phyloP scores from a whole-genome alignment of 1,140 invertebrate genomes.

The Drosophila prosaltans region DNA sequence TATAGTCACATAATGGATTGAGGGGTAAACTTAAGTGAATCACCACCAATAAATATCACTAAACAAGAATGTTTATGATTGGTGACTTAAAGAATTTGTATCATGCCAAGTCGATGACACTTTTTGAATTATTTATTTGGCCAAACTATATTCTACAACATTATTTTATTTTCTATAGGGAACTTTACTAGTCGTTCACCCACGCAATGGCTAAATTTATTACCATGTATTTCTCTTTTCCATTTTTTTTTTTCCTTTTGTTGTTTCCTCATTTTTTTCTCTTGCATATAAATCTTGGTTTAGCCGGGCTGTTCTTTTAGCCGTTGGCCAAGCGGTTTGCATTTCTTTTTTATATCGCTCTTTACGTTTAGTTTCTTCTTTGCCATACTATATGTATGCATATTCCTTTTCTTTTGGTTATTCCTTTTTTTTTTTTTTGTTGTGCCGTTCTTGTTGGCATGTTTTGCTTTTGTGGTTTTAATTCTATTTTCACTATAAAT shows the following conservation, averaged over 20 bases:
- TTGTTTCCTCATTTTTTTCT: slow-evolving; percentile 47
- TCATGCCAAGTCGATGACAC: no score
- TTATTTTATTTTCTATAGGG: not conserved
- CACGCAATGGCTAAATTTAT: not conserved
- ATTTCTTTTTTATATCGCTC: slow-evolving; percentile 54
- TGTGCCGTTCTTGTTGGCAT: slow-evolving; percentile 47
- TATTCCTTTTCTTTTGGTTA: slow-evolving; percentile 31
- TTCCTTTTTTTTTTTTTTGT: slow-evolving; percentile 13
- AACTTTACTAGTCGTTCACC: not conserved
- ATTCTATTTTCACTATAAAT: slow-evolving; percentile 81
- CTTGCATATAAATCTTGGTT: slow-evolving; percentile 79
- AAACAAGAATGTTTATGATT: no score
- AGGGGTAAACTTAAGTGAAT: no score
- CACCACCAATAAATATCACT: no score
- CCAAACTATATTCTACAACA: no score
- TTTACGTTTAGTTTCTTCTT: slow-evolving; percentile 47
- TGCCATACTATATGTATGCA: slow-evolving; percentile 16
- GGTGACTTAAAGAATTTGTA: no score
- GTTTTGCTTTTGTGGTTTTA: slow-evolving; percentile 81
- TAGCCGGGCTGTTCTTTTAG: slow-evolving; percentile 62
- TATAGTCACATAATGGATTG: no score
- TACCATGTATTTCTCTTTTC: not conserved
- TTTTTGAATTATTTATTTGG: no score
- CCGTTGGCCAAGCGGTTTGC: slow-evolving; percentile 52
- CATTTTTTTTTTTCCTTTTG: not conserved